phyloP scores from a whole-genome alignment of 2,797 vertebrate species.

The Salmo trutta region DNA sequence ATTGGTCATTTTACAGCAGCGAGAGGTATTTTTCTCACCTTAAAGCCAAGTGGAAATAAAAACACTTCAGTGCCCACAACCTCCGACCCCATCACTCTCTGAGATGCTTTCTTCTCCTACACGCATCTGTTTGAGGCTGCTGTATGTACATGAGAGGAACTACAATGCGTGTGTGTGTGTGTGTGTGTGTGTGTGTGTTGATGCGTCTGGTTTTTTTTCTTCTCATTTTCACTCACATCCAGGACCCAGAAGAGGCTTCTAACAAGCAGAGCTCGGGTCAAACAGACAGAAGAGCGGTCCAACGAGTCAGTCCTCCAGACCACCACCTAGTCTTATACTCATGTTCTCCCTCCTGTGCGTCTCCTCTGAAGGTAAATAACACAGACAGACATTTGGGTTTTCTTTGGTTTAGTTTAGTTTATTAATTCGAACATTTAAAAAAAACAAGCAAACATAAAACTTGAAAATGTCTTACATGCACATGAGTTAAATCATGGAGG shows the following conservation, averaged over 20 bases:
- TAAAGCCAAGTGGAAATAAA: neutral
- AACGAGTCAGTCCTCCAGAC: slow-evolving; percentile 7
- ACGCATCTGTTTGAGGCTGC: neutral
- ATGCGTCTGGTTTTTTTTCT: neutral
- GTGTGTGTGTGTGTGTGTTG: neutral
- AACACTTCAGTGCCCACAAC: neutral
- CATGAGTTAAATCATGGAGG: no score
- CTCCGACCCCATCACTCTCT: neutral
- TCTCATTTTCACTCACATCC: neutral
- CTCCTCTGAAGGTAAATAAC: slow-evolving; percentile 5
- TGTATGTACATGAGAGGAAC: neutral
- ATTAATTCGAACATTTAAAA: no score
- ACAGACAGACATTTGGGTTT: neutral
- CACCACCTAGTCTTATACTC: neutral
- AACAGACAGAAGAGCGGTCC: slow-evolving; percentile 2
- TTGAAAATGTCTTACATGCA: no score
- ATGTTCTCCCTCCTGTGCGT: slow-evolving; percentile 6
- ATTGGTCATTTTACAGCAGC: slow-evolving; percentile 8
- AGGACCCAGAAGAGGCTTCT: neutral
- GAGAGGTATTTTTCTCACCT: slow-evolving; percentile 9
- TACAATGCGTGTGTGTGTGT: no score
- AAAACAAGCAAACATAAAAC: no score
- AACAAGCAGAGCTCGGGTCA: slow-evolving; percentile 16
- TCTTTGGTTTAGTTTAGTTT: slow-evolving; percentile 1
- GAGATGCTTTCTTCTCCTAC: neutral